Conservation (phyloP, 2,113 vertebrate genomes). For the Halcyon malimbica region DNA sequence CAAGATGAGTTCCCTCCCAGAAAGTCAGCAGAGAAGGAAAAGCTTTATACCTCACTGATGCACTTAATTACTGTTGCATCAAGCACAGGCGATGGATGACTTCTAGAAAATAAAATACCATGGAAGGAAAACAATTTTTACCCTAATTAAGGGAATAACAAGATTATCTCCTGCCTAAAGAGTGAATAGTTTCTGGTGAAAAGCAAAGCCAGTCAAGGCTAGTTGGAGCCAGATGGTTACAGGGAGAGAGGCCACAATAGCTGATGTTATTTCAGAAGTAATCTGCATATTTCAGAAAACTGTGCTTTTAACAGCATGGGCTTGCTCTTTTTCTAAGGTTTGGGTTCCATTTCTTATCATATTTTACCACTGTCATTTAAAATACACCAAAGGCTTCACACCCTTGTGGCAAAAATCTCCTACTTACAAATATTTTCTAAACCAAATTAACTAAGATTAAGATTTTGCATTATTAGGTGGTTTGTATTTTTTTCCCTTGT, state of each 20-base stretch:
- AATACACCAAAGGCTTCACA: background rate
- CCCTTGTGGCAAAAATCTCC: background rate
- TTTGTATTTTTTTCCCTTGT: background rate
- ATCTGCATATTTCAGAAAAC: background rate
- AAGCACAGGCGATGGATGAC: background rate
- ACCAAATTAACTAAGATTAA: background rate
- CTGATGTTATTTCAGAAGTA: background rate
- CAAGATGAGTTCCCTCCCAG: background rate
- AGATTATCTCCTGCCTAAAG: background rate
- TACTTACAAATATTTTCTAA: background rate
- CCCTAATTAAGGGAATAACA: background rate
- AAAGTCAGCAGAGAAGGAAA: background rate
- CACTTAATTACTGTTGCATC: background rate
- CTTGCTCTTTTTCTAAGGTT: background rate
- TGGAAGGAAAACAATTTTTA: background rate
- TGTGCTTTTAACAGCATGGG: background rate
- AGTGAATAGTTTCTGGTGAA: background rate
- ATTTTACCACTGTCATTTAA: background rate
- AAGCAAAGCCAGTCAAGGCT: background rate
- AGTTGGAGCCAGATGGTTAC: background rate
- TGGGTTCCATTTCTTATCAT: background rate
- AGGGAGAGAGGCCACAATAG: background rate
- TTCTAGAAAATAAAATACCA: background rate
- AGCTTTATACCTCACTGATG: background rate
- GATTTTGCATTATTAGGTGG: background rate